Percentiles rank a stretch among this genome's conserved stretches.
phyloP scores from a whole-genome alignment of 1,140 invertebrate genomes.

The Dendrolimus punctatus region DNA sequence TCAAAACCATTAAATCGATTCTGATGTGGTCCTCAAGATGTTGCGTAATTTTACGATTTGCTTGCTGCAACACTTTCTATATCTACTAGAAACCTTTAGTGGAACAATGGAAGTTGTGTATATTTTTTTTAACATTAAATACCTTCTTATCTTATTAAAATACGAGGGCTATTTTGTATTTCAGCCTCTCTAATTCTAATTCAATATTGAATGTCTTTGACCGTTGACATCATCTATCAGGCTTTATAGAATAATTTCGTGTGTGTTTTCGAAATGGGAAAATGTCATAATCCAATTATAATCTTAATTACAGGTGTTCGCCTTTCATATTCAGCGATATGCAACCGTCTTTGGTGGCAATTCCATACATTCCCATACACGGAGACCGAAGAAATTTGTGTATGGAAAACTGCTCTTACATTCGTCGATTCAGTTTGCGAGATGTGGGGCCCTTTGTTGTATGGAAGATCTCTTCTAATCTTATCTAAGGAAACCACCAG shows the following conservation, averaged over 20 bases:
- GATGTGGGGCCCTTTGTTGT: conserved; percentile 88
- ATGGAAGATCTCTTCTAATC: conserved; percentile 79
- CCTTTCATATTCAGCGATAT: conserved; percentile 82
- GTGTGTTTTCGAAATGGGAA: background rate
- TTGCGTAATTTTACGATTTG: no score
- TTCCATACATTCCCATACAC: conserved; percentile 84
- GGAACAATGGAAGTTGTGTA: no score
- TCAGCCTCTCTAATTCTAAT: no score
- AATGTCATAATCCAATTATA: no score
- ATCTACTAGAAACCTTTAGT: no score
- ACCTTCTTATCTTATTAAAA: no score
- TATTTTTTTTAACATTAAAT: no score
- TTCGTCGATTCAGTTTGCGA: conserved; percentile 92
- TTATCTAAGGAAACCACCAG: conserved; percentile 80
- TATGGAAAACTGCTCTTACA: conserved; percentile 91
- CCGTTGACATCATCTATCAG: background rate
- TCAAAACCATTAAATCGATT: no score
- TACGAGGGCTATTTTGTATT: no score
- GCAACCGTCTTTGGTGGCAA: conserved; percentile 89
- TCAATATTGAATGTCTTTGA: no score
- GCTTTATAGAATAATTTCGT: background rate
- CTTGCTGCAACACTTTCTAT: no score
- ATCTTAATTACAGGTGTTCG: conserved; percentile 77
- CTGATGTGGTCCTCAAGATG: no score
- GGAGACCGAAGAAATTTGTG: conserved; percentile 76